These are phyloP conservation scores for Spodoptera picta DNA, from an alignment of 2,888 invertebrate species.

Conservation along the genomic window DNA sequence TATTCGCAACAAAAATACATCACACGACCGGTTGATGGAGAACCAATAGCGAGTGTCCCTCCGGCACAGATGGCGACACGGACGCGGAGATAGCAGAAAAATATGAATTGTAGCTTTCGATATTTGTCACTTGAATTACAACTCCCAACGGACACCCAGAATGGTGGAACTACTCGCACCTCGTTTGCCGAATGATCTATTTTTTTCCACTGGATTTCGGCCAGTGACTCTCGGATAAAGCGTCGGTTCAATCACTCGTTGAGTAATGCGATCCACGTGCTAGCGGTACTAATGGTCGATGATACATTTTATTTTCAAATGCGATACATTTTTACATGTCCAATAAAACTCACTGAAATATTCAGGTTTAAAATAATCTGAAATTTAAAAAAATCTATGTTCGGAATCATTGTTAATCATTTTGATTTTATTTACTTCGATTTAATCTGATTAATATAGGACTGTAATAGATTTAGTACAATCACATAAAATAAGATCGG, in stretches of 20 bases:
- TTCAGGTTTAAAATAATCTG: conserved; percentile 10
- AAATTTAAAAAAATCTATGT: not conserved
- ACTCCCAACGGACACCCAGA: conserved; percentile 83
- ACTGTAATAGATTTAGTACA: conserved; percentile 23
- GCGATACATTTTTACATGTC: conserved; percentile 17
- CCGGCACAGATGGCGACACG: conserved; percentile 87
- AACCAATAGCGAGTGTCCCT: conserved; percentile 85
- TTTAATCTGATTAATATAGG: conserved; percentile 23
- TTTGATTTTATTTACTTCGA: conserved; percentile 24
- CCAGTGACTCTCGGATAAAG: conserved; percentile 48
- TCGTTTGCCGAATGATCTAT: conserved; percentile 83
- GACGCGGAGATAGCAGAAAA: conserved; percentile 87
- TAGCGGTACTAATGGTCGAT: conserved; percentile 20
- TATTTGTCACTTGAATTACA: conserved; percentile 89
- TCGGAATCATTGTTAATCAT: too few species aligned
- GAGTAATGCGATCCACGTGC: conserved; percentile 50
- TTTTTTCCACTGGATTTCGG: conserved; percentile 70
- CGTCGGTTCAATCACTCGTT: conserved; percentile 43
- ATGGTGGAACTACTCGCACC: conserved; percentile 81
- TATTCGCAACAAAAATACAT: conserved; percentile 87
- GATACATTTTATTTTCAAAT: conserved; percentile 39
- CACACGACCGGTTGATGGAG: conserved; percentile 86
- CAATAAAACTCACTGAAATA: not conserved
- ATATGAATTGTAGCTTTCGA: conserved; percentile 88
- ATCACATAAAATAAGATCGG: conserved; percentile 44